Percentiles rank a stretch among this genome's conserved stretches.
These are phyloP conservation scores for Natrix natrix DNA, from an alignment of 2,797 vertebrate genomes.

Conservation along the genomic window DNA sequence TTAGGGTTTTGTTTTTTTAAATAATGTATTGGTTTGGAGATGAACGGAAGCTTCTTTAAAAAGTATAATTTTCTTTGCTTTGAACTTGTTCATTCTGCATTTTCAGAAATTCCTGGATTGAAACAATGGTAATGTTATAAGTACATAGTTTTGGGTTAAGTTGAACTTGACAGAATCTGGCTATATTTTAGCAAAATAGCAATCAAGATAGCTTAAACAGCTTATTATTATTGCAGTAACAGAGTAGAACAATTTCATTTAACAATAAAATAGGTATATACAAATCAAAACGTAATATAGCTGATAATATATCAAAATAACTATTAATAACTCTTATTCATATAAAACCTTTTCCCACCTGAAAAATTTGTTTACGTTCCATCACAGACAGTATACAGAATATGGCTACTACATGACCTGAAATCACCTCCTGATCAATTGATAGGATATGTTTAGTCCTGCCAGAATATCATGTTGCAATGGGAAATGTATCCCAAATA, in stretches of 20 bases:
- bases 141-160: not conserved
- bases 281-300: not conserved
- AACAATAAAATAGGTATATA: not conserved
- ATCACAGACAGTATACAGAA: not conserved
- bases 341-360: not conserved
- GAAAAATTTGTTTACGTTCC: not conserved
- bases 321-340: not conserved
- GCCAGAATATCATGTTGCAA: not conserved
- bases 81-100: slow-evolving; percentile 10
- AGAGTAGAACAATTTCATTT: not conserved
- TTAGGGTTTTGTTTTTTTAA: not conserved
- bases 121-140: not conserved
- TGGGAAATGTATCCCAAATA: not conserved
- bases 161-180: not conserved
- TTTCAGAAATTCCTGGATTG: not conserved
- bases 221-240: not conserved
- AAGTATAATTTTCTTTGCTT: slow-evolving; percentile 8
- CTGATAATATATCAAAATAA: not conserved
- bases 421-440: not conserved
- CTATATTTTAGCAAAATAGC: not conserved
- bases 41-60: slow-evolving; percentile 14
- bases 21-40: not conserved
- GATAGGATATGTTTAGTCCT: not conserved
- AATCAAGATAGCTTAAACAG: not conserved
- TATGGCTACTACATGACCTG: not conserved